Base-by-base conservation (phyloP, 1,140 invertebrate genomes). In the Scaptomyza pallida region DNA sequence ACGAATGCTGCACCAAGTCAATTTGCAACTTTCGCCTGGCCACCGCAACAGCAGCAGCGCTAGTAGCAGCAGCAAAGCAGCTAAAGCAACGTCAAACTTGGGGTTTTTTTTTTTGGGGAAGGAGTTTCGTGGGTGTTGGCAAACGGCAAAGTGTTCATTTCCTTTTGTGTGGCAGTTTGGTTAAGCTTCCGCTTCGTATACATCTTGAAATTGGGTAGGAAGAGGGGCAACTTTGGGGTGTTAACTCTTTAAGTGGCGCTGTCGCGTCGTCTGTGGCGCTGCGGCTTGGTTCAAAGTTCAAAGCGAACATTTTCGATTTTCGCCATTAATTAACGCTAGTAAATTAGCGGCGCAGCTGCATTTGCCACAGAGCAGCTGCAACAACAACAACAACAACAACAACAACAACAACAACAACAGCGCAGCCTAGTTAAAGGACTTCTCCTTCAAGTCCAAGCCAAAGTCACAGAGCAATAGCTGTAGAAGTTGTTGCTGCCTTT, bases 301-400 rank as follows among this genome's bases (percentile, higher is more conserved):
- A 85, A 85, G 76, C 69, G 69, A 80, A 64, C 60, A 85, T 77
- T 80, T 86, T 80, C 81, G 76, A 85, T 86, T 80, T 77, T 60
- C 26, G 61, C 81, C 73, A 86, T 85, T 85, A 85, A 85, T 85
- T 85, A 85, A 86, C 81, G 81, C 77, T 85, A 77, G 76, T 80
- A 85, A 85, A 85, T 85, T 86, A 85, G 81, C 76, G 57, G 59
- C 23, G 13, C 47, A 57, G 63, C 56, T 73, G 69, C 72, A 75
- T 17, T 55, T 72, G 59, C 56, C 65, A 73, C 19, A 35, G 26
- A 30, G 26, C 43, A 35, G 43, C 56, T 19, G 6, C 55, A 15
- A n/a, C 12, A 37, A 37, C 33, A 37, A 37, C 12, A 37, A 37
- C 33, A 37, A 10, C 19, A n/a, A 9, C 44, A 47, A 21, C 12